Evolutionary conservation across 2,113 vertebrate species (phyloP).

Genomic region (Haemorhous mexicanus): DNA sequence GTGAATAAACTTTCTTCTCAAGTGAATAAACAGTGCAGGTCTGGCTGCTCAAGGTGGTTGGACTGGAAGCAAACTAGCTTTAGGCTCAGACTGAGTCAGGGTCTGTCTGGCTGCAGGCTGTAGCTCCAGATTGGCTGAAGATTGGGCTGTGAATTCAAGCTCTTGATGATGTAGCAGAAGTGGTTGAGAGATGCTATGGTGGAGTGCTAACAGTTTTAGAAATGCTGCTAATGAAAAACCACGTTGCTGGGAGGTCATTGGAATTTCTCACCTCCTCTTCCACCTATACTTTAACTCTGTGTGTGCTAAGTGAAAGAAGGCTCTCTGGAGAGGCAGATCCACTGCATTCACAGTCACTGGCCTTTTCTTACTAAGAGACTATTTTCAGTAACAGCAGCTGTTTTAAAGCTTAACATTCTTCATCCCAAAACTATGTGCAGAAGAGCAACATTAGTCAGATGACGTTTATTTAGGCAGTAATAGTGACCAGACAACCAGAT

Average conservation of each 20-base stretch:
- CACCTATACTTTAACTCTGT: background rate
- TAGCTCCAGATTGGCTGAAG: background rate
- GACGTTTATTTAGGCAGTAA: background rate
- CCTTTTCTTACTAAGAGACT: background rate
- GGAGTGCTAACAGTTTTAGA: background rate
- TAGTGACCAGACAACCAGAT: background rate
- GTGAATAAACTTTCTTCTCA: background rate
- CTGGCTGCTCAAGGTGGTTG: background rate
- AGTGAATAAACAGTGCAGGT: background rate
- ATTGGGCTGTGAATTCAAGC: background rate
- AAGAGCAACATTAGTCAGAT: slow-evolving; percentile 6
- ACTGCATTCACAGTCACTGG: background rate
- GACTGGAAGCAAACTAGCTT: background rate
- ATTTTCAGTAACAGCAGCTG: slow-evolving; percentile 43
- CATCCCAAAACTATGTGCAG: slow-evolving; percentile 41
- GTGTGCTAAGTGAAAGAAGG: background rate
- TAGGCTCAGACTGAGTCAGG: background rate
- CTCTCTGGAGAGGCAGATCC: background rate
- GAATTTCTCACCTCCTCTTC: background rate
- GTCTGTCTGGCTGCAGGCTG: background rate
- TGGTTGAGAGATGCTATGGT: background rate
- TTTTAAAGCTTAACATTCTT: slow-evolving; percentile 40
- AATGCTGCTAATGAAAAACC: background rate
- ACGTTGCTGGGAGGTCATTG: background rate
- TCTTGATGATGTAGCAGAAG: background rate